A percentile compares a stretch with the other conserved stretches of the same genome.
Evolutionary conservation across 2,797 vertebrate genomes (phyloP).

Genomic region (Etheostoma nigrum): DNA sequence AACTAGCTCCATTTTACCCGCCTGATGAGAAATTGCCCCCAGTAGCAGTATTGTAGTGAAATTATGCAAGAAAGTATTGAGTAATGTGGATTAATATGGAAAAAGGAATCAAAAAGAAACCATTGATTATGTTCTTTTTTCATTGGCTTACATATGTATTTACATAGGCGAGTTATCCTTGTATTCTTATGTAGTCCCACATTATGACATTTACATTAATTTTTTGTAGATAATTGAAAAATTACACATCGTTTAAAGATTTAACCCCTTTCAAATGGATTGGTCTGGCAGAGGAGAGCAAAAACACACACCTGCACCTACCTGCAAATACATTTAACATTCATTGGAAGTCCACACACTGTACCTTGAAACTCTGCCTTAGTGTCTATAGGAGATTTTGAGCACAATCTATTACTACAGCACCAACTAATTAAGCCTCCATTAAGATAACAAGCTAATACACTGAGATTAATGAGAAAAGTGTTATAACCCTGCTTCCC

Average conservation of each 20-base stretch:
- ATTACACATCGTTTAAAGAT: not conserved
- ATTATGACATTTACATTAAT: too few species aligned
- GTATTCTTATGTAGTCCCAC: not conserved
- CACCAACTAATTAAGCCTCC: constrained; percentile 48
- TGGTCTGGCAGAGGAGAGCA: not conserved
- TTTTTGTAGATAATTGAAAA: not conserved
- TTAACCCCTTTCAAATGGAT: not conserved
- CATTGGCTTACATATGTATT: not conserved
- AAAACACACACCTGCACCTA: not conserved
- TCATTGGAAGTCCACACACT: not conserved
- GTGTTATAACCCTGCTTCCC: constrained; percentile 9
- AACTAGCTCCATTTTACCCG: constrained; percentile 40
- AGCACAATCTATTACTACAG: constrained; percentile 38
- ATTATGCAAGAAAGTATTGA: constrained; percentile 2
- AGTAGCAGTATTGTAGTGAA: not conserved
- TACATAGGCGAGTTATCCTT: too few species aligned
- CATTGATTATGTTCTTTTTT: not conserved
- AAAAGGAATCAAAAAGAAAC: not conserved
- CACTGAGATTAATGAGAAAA: constrained; percentile 55
- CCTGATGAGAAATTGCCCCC: constrained; percentile 20
- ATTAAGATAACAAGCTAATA: constrained; percentile 61
- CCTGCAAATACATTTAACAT: too few species aligned
- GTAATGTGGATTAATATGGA: constrained; percentile 6
- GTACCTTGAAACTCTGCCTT: constrained; percentile 23
- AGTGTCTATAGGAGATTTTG: constrained; percentile 26